A percentile compares a stretch with the other conserved stretches of the same genome.
Conservation (phyloP, 2,888 invertebrate genomes). For the Elegia similella region DNA sequence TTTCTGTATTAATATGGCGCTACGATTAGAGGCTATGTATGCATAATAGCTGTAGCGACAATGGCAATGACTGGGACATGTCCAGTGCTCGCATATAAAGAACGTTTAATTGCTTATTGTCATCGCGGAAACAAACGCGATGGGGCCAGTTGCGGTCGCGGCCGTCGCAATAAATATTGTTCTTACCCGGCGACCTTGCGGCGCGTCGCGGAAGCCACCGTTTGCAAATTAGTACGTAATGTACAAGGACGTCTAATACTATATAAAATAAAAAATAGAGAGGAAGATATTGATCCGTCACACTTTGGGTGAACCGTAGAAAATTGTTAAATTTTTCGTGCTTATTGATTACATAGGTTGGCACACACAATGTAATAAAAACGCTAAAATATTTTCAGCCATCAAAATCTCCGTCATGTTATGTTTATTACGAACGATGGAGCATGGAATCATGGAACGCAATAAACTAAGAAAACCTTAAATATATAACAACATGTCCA, state of each 20-base stretch:
- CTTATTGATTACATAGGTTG: too few species aligned
- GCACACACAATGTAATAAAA: too few species aligned
- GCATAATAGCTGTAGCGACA: neutral
- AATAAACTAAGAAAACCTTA: too few species aligned
- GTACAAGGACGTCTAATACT: conserved; percentile 49
- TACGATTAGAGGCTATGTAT: neutral
- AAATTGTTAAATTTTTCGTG: too few species aligned
- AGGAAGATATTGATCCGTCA: neutral
- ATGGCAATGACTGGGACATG: conserved; percentile 18
- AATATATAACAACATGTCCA: too few species aligned
- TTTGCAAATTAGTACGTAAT: conserved; percentile 67
- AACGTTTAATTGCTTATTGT: conserved; percentile 31
- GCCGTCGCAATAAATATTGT: conserved; percentile 39
- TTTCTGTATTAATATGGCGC: neutral
- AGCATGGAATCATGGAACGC: too few species aligned
- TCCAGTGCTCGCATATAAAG: conserved; percentile 22
- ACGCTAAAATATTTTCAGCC: too few species aligned
- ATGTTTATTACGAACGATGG: too few species aligned
- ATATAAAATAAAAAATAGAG: neutral
- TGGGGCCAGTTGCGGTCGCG: conserved; percentile 31
- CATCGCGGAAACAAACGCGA: conserved; percentile 47
- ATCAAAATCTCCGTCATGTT: too few species aligned
- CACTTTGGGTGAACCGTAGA: neutral
- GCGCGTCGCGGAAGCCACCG: conserved; percentile 66
- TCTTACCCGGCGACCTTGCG: conserved; percentile 42